Evolutionary conservation across 2,888 invertebrate species (phyloP).

Genomic region (Drosophila nigritarsus): DNA sequence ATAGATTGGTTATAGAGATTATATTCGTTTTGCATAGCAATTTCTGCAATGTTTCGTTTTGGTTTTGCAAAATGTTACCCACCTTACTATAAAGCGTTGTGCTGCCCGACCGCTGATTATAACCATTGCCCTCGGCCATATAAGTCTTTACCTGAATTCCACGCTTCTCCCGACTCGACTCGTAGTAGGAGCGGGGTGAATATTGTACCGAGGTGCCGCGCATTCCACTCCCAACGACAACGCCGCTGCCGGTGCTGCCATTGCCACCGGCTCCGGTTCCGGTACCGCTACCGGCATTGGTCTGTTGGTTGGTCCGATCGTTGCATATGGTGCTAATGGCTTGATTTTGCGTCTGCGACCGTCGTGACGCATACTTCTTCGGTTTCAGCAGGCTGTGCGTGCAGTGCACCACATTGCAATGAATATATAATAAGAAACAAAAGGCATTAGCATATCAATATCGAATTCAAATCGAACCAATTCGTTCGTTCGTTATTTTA

Average conservation of each 20-base stretch:
- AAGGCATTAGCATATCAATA: background rate
- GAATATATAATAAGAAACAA: background rate
- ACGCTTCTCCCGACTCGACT: slow-evolving; percentile 86
- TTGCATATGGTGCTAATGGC: slow-evolving; percentile 85
- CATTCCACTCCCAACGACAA: slow-evolving; percentile 62
- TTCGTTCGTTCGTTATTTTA: slow-evolving; percentile 84
- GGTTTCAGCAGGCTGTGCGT: slow-evolving; percentile 88
- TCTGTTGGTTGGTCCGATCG: slow-evolving; percentile 86
- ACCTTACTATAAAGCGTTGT: slow-evolving; percentile 95
- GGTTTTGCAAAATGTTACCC: slow-evolving; percentile 86
- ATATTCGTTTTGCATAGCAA: slow-evolving; percentile 55
- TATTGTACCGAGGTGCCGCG: slow-evolving; percentile 85
- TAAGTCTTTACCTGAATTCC: slow-evolving; percentile 98
- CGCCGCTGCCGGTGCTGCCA: slow-evolving; percentile 60
- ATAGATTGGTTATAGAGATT: slow-evolving; percentile 39
- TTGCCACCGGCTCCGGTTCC: slow-evolving; percentile 77
- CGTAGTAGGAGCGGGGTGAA: slow-evolving; percentile 85
- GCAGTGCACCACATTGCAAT: background rate
- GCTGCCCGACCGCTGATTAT: slow-evolving; percentile 89
- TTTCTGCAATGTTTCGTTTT: slow-evolving; percentile 61
- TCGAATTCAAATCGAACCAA: background rate
- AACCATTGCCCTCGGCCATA: slow-evolving; percentile 96
- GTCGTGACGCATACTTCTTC: slow-evolving; percentile 89
- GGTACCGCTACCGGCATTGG: slow-evolving; percentile 81
- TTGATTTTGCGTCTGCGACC: slow-evolving; percentile 86